phyloP scores from a whole-genome alignment of 2,888 invertebrate genomes.

The Euplexia lucipara region DNA sequence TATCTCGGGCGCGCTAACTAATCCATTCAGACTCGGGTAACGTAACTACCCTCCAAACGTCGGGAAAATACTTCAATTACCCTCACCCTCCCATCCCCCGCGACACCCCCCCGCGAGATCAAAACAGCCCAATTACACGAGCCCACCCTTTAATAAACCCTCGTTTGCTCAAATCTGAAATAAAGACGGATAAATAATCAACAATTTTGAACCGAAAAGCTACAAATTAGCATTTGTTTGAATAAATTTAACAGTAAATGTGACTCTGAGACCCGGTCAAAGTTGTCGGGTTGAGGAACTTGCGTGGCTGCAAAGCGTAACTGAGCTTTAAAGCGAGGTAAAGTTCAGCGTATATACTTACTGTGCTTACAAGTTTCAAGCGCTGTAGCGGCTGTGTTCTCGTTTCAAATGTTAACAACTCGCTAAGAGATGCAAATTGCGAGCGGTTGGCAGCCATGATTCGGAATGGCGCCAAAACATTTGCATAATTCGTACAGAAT shows the following conservation, averaged over 20 bases:
- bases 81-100: slow-evolving; percentile 59
- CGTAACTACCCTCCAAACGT: slow-evolving; percentile 82
- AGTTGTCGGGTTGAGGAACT: slow-evolving; percentile 67
- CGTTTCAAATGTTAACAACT: slow-evolving; percentile 80
- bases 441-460: slow-evolving; percentile 86
- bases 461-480: slow-evolving; percentile 86
- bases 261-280: slow-evolving; percentile 78
- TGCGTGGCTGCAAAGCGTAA: slow-evolving; percentile 47
- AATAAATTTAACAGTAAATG: slow-evolving; percentile 86
- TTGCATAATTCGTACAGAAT: slow-evolving; percentile 86
- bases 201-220: slow-evolving; percentile 82
- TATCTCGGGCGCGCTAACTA: slow-evolving; percentile 84
- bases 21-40: slow-evolving; percentile 81
- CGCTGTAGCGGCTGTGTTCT: slow-evolving; percentile 73
- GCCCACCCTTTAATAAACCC: slow-evolving; percentile 85
- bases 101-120: slow-evolving; percentile 73
- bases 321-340: slow-evolving; percentile 64
- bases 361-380: slow-evolving; percentile 56
- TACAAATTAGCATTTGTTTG: slow-evolving; percentile 88
- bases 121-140: slow-evolving; percentile 88
- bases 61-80: slow-evolving; percentile 88
- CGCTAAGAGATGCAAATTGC: slow-evolving; percentile 88
- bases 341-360: slow-evolving; percentile 27
- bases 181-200: slow-evolving; percentile 86
- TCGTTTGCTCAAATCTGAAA: slow-evolving; percentile 84